These are phyloP conservation scores for Tortricodes alternella DNA, from an alignment of 2,888 invertebrate genomes.

Conservation along the genomic window DNA sequence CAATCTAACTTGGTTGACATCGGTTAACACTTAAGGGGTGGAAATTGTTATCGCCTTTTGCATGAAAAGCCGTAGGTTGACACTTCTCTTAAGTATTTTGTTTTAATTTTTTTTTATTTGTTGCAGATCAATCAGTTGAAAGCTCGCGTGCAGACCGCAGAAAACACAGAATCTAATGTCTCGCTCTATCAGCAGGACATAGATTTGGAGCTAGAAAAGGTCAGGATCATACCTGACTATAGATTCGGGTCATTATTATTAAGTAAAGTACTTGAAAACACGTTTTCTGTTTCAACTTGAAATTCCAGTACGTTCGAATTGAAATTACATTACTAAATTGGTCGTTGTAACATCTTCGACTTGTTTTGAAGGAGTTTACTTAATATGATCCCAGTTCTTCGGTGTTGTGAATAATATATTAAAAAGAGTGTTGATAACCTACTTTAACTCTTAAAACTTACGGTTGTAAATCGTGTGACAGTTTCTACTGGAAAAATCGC, in stretches of 20 bases:
- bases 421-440: constrained; percentile 21
- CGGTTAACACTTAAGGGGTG: too few species aligned
- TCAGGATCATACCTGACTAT: constrained; percentile 44
- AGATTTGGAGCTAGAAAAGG: constrained; percentile 77
- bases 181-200: constrained; percentile 82
- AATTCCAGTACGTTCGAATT: too few species aligned
- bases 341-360: neutral
- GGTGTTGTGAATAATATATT: constrained; percentile 29
- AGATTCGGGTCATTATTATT: neutral
- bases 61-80: too few species aligned
- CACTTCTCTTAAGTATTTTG: too few species aligned
- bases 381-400: neutral
- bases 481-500: too few species aligned
- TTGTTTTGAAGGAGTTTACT: neutral
- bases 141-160: constrained; percentile 73
- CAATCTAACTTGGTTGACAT: too few species aligned
- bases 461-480: neutral
- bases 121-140: constrained; percentile 78
- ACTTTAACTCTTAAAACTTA: constrained; percentile 4
- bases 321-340: neutral
- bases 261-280: constrained; percentile 2
- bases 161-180: constrained; percentile 69
- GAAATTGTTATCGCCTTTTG: too few species aligned
- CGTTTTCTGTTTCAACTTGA: too few species aligned
- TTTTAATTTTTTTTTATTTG: neutral